Evolutionary conservation across 1,140 invertebrate species (phyloP).

Genomic region (Calephelis nemesis): DNA sequence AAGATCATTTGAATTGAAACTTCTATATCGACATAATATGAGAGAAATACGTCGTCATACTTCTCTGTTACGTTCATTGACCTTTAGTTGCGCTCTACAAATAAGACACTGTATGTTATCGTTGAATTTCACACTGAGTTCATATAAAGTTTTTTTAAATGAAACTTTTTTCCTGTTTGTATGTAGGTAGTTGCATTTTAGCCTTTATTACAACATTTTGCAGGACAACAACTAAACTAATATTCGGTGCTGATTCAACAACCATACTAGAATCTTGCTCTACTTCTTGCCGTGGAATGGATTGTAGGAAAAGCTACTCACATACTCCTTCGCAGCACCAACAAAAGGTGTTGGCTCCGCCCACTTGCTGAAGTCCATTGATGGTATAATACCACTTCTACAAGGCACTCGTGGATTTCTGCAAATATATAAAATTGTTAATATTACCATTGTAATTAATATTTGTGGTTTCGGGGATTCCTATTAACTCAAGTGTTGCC

Average conservation of each 20-base stretch:
- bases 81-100: no score
- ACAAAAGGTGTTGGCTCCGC: slow-evolving; percentile 82
- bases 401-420: slow-evolving; percentile 95
- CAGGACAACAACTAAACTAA: slow-evolving; percentile 1
- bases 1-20: no score
- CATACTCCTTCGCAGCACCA: slow-evolving; percentile 80
- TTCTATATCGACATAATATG: no score
- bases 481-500: no score
- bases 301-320: slow-evolving; percentile 82
- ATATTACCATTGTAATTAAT: no score
- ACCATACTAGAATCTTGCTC: slow-evolving; percentile 34
- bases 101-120: no score
- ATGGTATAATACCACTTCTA: slow-evolving; percentile 90
- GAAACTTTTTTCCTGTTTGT: background rate
- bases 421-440: slow-evolving; percentile 45
- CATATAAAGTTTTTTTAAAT: no score
- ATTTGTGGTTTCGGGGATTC: no score
- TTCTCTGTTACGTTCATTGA: no score
- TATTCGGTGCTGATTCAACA: background rate
- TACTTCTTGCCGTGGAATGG: slow-evolving; percentile 81
- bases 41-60: no score
- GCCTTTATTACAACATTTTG: background rate
- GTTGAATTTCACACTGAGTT: no score
- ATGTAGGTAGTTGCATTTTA: slow-evolving; percentile 1
- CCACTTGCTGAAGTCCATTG: slow-evolving; percentile 93